A percentile compares a stretch with the other conserved stretches of the same genome.
Evolutionary conservation across 92 coral and sea anemone genomes (phyloP).

Genomic region (Palythoa grandiflora): DNA sequence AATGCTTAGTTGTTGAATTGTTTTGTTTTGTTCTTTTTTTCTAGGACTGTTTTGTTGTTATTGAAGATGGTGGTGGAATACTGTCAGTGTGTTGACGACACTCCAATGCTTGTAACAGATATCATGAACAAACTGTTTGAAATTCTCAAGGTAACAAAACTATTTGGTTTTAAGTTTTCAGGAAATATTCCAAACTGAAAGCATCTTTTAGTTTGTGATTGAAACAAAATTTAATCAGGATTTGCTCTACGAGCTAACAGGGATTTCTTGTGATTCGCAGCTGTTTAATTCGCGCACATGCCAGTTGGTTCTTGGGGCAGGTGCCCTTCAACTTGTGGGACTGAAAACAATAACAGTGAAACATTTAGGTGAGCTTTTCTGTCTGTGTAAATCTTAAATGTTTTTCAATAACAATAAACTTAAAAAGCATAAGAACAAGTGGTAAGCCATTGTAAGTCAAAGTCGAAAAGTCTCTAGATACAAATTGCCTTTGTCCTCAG

Average conservation of each 20-base stretch:
- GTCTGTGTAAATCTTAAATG: background rate
- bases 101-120: conserved; percentile 96
- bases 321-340: conserved; percentile 97
- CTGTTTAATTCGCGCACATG: conserved; percentile 98
- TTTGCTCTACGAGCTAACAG: too few species aligned
- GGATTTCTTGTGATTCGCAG: conserved; percentile 36
- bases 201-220: too few species aligned
- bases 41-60: conserved; percentile 87
- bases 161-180: too few species aligned
- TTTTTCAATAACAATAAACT: too few species aligned
- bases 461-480: too few species aligned
- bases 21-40: background rate
- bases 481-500: too few species aligned
- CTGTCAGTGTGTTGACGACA: conserved; percentile 98
- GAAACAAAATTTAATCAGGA: too few species aligned
- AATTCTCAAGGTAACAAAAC: conserved; percentile 83
- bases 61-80: conserved; percentile 97
- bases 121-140: conserved; percentile 98
- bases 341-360: conserved; percentile 95
- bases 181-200: too few species aligned
- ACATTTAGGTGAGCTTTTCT: conserved; percentile 78
- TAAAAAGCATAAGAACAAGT: too few species aligned
- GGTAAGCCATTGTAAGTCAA: too few species aligned
- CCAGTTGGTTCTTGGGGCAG: conserved; percentile 96
- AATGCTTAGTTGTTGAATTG: background rate